These are phyloP conservation scores for Hartigia nigra DNA, from an alignment of 2,888 invertebrate genomes.

Conservation along the genomic window DNA sequence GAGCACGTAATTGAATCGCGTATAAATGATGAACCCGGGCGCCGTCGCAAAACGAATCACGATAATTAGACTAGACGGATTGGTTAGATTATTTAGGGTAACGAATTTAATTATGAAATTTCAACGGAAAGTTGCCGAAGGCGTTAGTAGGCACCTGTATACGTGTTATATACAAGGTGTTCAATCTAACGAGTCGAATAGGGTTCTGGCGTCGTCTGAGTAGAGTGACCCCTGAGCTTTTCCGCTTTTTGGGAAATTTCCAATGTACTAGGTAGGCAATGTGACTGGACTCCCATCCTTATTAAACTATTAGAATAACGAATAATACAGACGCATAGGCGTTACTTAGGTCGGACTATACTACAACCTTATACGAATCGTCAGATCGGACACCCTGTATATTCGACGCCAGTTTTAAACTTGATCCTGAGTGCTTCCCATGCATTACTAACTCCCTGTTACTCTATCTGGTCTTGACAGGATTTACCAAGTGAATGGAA, in stretches of 20 bases:
- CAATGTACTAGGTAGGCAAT: no score
- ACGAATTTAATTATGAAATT: slow-evolving; percentile 5
- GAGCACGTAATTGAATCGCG: not conserved
- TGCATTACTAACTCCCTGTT: not conserved
- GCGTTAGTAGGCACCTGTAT: not conserved
- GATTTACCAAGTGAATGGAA: not conserved
- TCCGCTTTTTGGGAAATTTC: no score
- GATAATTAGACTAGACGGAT: not conserved
- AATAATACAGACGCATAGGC: no score
- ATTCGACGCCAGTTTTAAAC: not conserved
- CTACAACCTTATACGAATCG: no score
- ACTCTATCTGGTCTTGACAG: not conserved
- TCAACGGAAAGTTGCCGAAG: not conserved
- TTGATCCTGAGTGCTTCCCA: not conserved
- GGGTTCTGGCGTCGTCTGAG: no score
- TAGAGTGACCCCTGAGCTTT: no score
- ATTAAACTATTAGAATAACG: no score
- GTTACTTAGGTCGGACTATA: no score
- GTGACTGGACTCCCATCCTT: no score
- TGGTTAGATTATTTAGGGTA: not conserved
- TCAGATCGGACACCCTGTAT: no score
- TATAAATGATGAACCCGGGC: not conserved
- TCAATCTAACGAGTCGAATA: no score
- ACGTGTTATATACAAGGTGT: no score
- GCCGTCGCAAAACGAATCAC: not conserved